phyloP scores from a whole-genome alignment of 1,140 invertebrate genomes.

The Aphis craccivora region DNA sequence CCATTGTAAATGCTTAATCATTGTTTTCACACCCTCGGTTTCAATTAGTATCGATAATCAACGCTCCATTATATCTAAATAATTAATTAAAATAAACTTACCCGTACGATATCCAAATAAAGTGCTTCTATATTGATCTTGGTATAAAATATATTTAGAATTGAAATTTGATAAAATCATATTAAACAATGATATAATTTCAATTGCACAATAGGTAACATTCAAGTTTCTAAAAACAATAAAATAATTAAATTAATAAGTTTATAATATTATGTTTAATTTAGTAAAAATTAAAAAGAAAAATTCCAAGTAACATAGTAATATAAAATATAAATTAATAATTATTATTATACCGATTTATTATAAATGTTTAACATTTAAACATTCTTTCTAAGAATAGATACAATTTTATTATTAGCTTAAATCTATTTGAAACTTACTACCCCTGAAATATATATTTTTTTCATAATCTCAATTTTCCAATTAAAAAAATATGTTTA shows the following conservation, averaged over 20 bases:
- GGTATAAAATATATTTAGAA: background rate
- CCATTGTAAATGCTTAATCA: too few relatives aligned
- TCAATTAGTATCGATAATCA: too few relatives aligned
- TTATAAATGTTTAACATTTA: background rate
- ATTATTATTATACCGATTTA: background rate
- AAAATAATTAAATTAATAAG: background rate
- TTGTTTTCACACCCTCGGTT: too few relatives aligned
- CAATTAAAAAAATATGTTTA: background rate
- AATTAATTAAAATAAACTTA: slow-evolving; percentile 23
- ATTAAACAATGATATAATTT: slow-evolving; percentile 33
- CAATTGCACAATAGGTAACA: background rate
- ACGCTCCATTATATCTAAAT: too few relatives aligned
- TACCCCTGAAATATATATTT: background rate
- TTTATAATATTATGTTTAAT: background rate
- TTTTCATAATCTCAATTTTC: background rate
- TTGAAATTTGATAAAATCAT: slow-evolving; percentile 27
- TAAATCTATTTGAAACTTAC: background rate
- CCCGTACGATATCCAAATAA: background rate
- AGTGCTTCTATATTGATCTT: background rate
- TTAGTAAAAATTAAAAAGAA: background rate
- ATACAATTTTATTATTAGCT: background rate
- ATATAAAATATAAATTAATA: background rate
- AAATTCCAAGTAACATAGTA: background rate
- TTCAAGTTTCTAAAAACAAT: slow-evolving; percentile 33
- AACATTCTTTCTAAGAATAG: background rate